A percentile compares a stretch with the other conserved stretches of the same genome.
phyloP scores from a whole-genome alignment of 2,888 invertebrate species.

The Muscina levida region DNA sequence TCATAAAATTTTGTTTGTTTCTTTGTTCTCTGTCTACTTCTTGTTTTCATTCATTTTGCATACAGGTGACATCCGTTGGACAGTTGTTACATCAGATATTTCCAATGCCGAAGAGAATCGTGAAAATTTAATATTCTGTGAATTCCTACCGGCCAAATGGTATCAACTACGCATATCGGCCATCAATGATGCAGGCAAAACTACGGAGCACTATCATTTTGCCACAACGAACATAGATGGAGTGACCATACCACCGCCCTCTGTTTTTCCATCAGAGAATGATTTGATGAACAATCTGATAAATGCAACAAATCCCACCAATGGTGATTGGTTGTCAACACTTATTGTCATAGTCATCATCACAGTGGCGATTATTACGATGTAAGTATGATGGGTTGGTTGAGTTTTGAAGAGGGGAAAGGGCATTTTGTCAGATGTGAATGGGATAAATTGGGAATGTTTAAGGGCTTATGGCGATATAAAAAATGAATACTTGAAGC shows the following conservation, averaged over 20 bases:
- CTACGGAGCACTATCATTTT: conserved; percentile 83
- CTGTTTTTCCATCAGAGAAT: conserved; percentile 77
- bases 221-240: conserved; percentile 82
- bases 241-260: conserved; percentile 77
- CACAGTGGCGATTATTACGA: conserved; percentile 75
- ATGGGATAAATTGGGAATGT: too few species aligned
- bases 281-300: conserved; percentile 78
- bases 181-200: conserved; percentile 84
- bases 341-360: conserved; percentile 78
- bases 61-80: conserved; percentile 79
- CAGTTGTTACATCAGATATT: conserved; percentile 80
- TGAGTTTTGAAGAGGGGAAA: too few species aligned
- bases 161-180: conserved; percentile 83
- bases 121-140: conserved; percentile 81
- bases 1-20: neutral
- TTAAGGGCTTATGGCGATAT: too few species aligned
- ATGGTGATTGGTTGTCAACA: conserved; percentile 78
- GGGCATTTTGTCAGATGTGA: too few species aligned
- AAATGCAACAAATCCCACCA: conserved; percentile 77
- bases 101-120: conserved; percentile 80
- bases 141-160: conserved; percentile 82
- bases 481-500: too few species aligned
- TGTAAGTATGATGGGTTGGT: conserved; percentile 79
- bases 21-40: neutral
- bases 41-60: conserved; percentile 18